Evolutionary conservation across 2,888 invertebrate genomes (phyloP), one percentile per base, ranked within the genome.

Genomic region (Oscheius onirici): DNA sequence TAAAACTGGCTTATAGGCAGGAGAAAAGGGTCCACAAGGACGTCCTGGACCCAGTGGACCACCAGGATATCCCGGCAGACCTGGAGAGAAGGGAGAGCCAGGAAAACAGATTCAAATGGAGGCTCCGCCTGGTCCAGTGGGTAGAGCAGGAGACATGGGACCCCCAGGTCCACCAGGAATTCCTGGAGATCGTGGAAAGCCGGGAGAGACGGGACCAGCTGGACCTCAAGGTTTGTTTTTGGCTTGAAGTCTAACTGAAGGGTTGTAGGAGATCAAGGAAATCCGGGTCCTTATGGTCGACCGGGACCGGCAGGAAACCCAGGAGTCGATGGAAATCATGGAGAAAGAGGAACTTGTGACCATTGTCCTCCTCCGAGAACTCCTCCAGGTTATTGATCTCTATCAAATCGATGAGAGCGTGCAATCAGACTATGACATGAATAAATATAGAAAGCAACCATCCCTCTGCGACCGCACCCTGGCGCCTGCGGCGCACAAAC

Each of bases 331-430:
- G 81, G 81, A 54, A 60, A 68, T 3, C 71, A 75, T 51, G 86
- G 86, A 70, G 77, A 78, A 28, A 74, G 72, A 28, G 86, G 86
- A 20, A 65, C 76, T 13, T 86, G 86, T 74, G 84, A 84, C 67
- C 83, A 85, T 63, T 85, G 85, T 63, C 84, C 84, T 5, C 80
- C 76, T 41, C 85, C 85, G 10, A 74, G 85, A 70, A 85, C 85
- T 57, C 83, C 85, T 34, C 85, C 85, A 11, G 85, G 84, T 24
- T 85, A 85, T 75, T 85, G 71, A 83, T 63, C 63, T 49, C 63
- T 40, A 40, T 34, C 34, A 8, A 34, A 34, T 6, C 3, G 34
- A 34, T 34, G 34, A 34, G 34, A 34, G 34, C 34, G 34, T 34
- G 34, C 34, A 34, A 34, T 34, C 34, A 34, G 34, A 34, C 34